A percentile compares a stretch with the other conserved stretches of the same genome.
These are phyloP conservation scores for Ypsolopha scabrella DNA, from an alignment of 2,888 invertebrate genomes.

Conservation along the genomic window DNA sequence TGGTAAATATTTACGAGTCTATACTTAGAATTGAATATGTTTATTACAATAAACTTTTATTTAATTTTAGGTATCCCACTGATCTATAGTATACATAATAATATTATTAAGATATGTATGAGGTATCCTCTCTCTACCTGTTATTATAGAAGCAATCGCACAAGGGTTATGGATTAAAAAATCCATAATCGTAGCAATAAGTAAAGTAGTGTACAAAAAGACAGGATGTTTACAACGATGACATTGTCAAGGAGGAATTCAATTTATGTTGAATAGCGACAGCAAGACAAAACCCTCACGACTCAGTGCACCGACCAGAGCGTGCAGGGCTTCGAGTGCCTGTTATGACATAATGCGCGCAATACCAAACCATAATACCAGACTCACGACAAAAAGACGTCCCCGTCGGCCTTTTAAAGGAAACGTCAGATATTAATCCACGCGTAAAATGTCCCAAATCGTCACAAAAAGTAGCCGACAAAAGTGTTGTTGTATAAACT, in stretches of 20 bases:
- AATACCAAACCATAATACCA: conserved; percentile 59
- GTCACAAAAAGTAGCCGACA: conserved; percentile 60
- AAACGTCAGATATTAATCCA: conserved; percentile 59
- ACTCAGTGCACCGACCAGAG: conserved; percentile 18
- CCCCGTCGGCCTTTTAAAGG: conserved; percentile 44
- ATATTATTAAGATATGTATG: no score
- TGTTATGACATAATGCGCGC: conserved; percentile 70
- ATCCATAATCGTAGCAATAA: background rate
- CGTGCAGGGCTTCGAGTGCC: conserved; percentile 31
- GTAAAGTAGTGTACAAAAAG: conserved; percentile 30
- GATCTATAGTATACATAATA: no score
- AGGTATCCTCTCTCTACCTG: background rate
- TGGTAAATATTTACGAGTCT: no score
- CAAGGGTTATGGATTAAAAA: conserved; percentile 2
- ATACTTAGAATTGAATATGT: no score
- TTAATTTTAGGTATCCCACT: no score
- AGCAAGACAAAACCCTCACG: conserved; percentile 42
- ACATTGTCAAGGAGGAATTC: conserved; percentile 61
- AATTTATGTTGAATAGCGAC: conserved; percentile 46
- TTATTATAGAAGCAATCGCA: background rate
- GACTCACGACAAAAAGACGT: conserved; percentile 52
- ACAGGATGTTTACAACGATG: conserved; percentile 55
- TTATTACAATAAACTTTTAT: no score
- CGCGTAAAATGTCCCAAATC: conserved; percentile 69
- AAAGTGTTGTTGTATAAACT: conserved; percentile 68